Evolutionary conservation across 1,140 invertebrate genomes (phyloP), one percentile per base, ranked within the genome.

Genomic region (Holotrichia oblita): DNA sequence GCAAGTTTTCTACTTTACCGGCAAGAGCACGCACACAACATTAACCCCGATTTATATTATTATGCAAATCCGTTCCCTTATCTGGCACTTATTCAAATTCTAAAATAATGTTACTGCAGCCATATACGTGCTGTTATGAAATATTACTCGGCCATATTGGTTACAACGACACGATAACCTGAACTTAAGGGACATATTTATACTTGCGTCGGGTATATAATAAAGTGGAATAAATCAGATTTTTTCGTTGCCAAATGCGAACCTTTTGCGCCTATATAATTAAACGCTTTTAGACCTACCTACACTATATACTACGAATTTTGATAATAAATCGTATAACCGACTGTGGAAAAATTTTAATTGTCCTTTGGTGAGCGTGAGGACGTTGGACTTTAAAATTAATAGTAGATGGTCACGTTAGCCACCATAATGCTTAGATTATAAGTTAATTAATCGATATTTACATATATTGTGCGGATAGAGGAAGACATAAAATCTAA

Each of bases 21-120:
- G 81, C 69, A 82, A 82, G 84, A 82, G 84, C 86, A 86, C 86
- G 86, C 85, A 87, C 85, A 85, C 83, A 83, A 84, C 85, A 87
- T 87, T 87, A 87, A 86, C 85, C 85, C 85, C 86, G 85, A 87
- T 87, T 87, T 87, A 87, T 86, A 87, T 86, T 87, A 86, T 87
- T 87, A 87, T 87, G 86, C 83, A 87, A 87, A 87, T 87, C 76
- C 76, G 20, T 20, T 40, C 69, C 73, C 83, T 85, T 85, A 86
- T 85, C 85, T 80, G 76, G 80, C 81, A 83, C 80, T 85, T 86
- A 85, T 86, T 86, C 85, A 86, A 86, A 86, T 86, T 85, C 81
- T 81, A 80, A 85, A 85, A 85, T 85, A 85, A 85, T 84, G 83
- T 84, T 85, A 85, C 84, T 84, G 84, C 84, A 84, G 81, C 82